phyloP scores from a whole-genome alignment of 2,888 invertebrate genomes.

The Abrostola tripartita region DNA sequence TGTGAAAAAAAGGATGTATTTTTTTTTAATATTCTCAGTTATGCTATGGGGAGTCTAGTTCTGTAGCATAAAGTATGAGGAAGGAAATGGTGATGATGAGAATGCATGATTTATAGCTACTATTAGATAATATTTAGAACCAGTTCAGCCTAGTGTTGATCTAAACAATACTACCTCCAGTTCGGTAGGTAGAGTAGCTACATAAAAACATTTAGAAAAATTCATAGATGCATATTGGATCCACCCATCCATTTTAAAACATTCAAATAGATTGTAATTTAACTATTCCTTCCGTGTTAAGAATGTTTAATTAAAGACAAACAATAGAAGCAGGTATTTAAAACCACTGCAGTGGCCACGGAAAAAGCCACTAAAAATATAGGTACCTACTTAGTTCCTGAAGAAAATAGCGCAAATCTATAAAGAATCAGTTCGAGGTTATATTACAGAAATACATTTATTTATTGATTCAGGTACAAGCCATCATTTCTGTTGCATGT shows the following conservation, averaged over 20 bases:
- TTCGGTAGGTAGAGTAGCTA: too few species aligned
- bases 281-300: neutral
- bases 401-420: slow-evolving; percentile 40
- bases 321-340: neutral
- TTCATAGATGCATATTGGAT: too few species aligned
- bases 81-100: too few species aligned
- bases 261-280: too few species aligned
- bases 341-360: slow-evolving; percentile 11
- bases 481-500: slow-evolving; percentile 49
- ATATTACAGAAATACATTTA: slow-evolving; percentile 27
- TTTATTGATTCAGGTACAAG: slow-evolving; percentile 26
- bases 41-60: too few species aligned
- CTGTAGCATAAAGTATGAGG: too few species aligned
- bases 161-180: too few species aligned
- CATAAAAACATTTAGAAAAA: too few species aligned
- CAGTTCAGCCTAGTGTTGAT: too few species aligned
- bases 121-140: too few species aligned
- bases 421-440: slow-evolving; percentile 37
- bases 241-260: too few species aligned
- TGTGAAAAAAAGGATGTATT: neutral
- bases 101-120: too few species aligned
- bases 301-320: neutral
- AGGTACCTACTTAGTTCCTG: slow-evolving; percentile 1
- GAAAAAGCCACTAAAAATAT: slow-evolving; percentile 29
- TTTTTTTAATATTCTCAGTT: neutral